Conservation (phyloP, 2,797 vertebrate genomes). For the Enteromius fasciolatus region DNA sequence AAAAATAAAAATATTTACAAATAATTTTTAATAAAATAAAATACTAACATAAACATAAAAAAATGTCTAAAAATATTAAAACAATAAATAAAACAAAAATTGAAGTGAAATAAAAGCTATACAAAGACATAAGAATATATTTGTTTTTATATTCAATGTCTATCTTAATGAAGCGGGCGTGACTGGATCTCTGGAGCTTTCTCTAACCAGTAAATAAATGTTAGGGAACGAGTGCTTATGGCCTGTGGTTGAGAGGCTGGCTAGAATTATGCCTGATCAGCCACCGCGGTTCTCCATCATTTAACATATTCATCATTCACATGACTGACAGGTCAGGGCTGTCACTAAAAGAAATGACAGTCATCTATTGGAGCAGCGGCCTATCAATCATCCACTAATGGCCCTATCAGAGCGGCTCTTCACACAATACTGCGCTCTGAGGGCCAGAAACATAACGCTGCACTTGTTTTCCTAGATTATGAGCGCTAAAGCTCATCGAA, state of each 20-base stretch:
- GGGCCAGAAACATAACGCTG: background rate
- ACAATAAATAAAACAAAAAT: too few relatives aligned
- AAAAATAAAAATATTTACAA: background rate
- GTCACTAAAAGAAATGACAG: slow-evolving; percentile 52
- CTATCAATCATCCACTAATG: slow-evolving; percentile 59
- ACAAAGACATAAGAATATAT: background rate
- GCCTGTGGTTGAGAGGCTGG: slow-evolving; percentile 7
- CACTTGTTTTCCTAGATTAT: background rate
- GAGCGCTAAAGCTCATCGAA: background rate
- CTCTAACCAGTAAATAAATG: slow-evolving; percentile 27
- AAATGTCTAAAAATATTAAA: background rate
- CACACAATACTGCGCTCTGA: background rate
- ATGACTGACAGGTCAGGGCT: slow-evolving; percentile 57
- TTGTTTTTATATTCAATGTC: background rate
- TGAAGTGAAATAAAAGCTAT: background rate
- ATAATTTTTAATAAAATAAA: background rate
- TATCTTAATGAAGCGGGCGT: background rate
- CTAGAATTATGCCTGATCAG: slow-evolving; percentile 26
- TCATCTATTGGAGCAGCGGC: slow-evolving; percentile 50
- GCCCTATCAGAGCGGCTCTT: slow-evolving; percentile 45
- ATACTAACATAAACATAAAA: background rate
- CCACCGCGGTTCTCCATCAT: slow-evolving; percentile 47
- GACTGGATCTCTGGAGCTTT: slow-evolving; percentile 4
- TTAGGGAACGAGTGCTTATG: slow-evolving; percentile 12
- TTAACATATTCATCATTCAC: slow-evolving; percentile 55